These are phyloP conservation scores for Xestia sexstrigata DNA, from an alignment of 2,888 invertebrate genomes.

Conservation along the genomic window DNA sequence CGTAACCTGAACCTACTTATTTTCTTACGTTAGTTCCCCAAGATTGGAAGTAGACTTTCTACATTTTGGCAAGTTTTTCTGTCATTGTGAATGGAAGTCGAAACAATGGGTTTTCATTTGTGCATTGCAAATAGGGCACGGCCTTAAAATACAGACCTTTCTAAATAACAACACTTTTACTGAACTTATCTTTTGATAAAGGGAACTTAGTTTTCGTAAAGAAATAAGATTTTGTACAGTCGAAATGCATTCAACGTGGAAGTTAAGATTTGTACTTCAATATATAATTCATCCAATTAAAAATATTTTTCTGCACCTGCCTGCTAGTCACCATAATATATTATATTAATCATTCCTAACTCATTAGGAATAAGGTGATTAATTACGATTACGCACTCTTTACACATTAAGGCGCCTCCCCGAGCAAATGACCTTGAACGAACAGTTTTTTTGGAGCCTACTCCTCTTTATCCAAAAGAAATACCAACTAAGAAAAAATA, in stretches of 20 bases:
- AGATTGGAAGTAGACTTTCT: conserved; percentile 53
- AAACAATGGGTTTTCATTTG: conserved; percentile 56
- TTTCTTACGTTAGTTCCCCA: conserved; percentile 24
- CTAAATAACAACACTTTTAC: conserved; percentile 25
- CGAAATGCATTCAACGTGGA: background rate
- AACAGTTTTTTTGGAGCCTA: too few relatives aligned
- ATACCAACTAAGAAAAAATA: too few relatives aligned
- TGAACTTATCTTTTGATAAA: conserved; percentile 1
- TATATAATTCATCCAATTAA: conserved; percentile 13
- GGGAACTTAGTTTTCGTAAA: background rate
- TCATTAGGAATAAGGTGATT: background rate
- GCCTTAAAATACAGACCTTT: conserved; percentile 27
- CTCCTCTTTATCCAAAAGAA: too few relatives aligned
- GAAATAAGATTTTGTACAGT: background rate
- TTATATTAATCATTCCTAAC: background rate
- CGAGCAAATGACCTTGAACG: too few relatives aligned
- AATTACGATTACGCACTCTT: conserved; percentile 1
- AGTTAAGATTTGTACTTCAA: background rate
- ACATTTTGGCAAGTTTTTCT: conserved; percentile 54
- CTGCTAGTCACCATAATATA: background rate
- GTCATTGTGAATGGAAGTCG: conserved; percentile 55
- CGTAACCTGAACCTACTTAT: conserved; percentile 15
- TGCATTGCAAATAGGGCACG: conserved; percentile 45
- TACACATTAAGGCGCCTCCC: too few relatives aligned
- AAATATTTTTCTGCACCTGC: conserved; percentile 19